Evolutionary conservation across 1,140 invertebrate species (phyloP).

Genomic region (silkworm (Bombyx mori)): DNA sequence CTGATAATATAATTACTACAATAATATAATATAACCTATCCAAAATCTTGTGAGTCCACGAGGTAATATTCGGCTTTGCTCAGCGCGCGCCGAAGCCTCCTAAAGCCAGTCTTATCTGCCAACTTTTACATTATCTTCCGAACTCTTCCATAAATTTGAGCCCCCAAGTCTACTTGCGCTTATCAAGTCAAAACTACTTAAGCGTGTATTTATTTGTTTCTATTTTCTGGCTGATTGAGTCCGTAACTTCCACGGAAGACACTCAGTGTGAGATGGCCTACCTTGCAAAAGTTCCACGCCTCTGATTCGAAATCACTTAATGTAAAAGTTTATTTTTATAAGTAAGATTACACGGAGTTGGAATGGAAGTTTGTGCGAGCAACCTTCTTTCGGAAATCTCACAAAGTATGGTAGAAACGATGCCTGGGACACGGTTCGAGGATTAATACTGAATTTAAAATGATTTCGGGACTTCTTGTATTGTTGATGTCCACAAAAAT

Average conservation of each 20-base stretch:
- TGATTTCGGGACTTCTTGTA: conserved; percentile 39
- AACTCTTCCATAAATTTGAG: conserved; percentile 53
- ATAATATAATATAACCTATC: conserved; percentile 16
- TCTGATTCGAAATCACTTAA: conserved; percentile 70
- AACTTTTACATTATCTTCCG: conserved; percentile 61
- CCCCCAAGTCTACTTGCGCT: conserved; percentile 41
- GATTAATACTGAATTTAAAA: conserved; percentile 65
- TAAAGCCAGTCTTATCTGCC: conserved; percentile 50
- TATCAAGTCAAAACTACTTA: conserved; percentile 64
- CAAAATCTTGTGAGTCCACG: conserved; percentile 17
- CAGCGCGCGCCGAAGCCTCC: conserved; percentile 25
- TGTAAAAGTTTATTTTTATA: conserved; percentile 74
- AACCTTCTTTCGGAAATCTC: conserved; percentile 62
- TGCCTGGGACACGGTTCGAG: conserved; percentile 40
- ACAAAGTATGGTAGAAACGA: conserved; percentile 52
- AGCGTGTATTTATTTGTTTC: conserved; percentile 65
- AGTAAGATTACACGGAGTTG: conserved; percentile 70
- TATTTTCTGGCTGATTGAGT: conserved; percentile 62
- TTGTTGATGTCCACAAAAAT: conserved; percentile 26
- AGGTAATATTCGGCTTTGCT: conserved; percentile 34
- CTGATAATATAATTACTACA: neutral
- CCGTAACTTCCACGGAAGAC: conserved; percentile 41
- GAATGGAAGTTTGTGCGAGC: conserved; percentile 57
- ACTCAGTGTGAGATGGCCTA: conserved; percentile 43
- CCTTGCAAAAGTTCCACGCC: conserved; percentile 48